Conservation (phyloP, 2,113 vertebrate species). For the Scopus umbretta region DNA sequence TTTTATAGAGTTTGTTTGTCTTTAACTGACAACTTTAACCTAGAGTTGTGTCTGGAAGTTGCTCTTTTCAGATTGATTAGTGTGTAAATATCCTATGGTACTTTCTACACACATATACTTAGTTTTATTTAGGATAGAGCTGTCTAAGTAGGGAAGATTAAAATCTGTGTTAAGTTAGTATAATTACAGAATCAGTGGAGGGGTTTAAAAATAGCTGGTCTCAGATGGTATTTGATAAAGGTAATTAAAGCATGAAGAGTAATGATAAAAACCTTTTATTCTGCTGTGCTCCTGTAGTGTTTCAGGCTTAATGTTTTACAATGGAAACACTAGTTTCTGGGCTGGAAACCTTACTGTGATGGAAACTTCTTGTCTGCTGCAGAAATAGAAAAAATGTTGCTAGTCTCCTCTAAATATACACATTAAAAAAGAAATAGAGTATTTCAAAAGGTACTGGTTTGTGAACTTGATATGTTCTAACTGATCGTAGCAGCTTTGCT, state of each 20-base stretch:
- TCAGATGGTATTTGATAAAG: slow-evolving; percentile 65
- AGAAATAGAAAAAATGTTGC: background rate
- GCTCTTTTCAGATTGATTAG: background rate
- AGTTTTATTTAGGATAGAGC: slow-evolving; percentile 31
- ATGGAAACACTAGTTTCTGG: background rate
- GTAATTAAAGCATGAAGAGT: slow-evolving; percentile 72
- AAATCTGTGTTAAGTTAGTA: slow-evolving; percentile 60
- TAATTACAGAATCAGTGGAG: slow-evolving; percentile 65
- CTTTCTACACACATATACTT: background rate
- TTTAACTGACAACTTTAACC: background rate
- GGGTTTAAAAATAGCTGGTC: slow-evolving; percentile 72
- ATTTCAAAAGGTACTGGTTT: background rate
- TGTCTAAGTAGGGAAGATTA: slow-evolving; percentile 35
- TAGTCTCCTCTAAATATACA: background rate
- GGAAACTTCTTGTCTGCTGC: background rate
- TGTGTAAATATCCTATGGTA: background rate
- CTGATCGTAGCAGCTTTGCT: background rate
- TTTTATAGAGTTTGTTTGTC: background rate
- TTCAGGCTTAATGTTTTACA: slow-evolving; percentile 25
- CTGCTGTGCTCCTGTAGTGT: slow-evolving; percentile 30
- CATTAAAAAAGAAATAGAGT: background rate
- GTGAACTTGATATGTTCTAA: background rate
- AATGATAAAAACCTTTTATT: slow-evolving; percentile 61
- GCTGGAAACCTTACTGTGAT: slow-evolving; percentile 1
- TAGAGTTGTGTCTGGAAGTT: background rate